These are phyloP conservation scores for Arizona elegans DNA, from an alignment of 2,113 vertebrate species.

Conservation along the genomic window DNA sequence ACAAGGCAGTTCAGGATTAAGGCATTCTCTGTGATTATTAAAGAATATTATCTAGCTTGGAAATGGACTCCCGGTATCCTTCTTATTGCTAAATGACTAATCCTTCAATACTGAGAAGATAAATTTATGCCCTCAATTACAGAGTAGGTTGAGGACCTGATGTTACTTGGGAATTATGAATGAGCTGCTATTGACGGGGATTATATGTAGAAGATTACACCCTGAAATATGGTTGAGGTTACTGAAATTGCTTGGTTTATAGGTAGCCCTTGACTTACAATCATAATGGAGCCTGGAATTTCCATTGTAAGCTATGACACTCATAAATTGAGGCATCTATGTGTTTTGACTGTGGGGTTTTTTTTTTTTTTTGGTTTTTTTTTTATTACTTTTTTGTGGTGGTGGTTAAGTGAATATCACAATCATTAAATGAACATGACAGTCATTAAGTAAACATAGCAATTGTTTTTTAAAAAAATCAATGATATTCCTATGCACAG, in stretches of 20 bases:
- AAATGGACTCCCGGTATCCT: neutral
- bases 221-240: neutral
- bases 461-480: neutral
- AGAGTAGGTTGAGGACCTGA: neutral
- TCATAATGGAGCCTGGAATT: neutral
- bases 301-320: neutral
- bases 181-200: neutral
- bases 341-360: neutral
- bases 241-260: neutral
- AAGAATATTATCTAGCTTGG: neutral
- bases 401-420: neutral
- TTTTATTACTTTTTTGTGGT: neutral
- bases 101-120: neutral
- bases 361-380: neutral
- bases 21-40: neutral
- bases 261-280: neutral
- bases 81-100: neutral
- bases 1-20: neutral
- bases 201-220: neutral
- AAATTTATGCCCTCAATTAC: neutral
- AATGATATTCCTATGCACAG: neutral
- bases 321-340: neutral
- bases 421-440: neutral
- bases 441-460: neutral
- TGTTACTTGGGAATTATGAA: neutral